A percentile compares a stretch with the other conserved stretches of the same genome.
phyloP scores from a whole-genome alignment of 2,797 vertebrate genomes.

The Amphiprion clarkii region DNA sequence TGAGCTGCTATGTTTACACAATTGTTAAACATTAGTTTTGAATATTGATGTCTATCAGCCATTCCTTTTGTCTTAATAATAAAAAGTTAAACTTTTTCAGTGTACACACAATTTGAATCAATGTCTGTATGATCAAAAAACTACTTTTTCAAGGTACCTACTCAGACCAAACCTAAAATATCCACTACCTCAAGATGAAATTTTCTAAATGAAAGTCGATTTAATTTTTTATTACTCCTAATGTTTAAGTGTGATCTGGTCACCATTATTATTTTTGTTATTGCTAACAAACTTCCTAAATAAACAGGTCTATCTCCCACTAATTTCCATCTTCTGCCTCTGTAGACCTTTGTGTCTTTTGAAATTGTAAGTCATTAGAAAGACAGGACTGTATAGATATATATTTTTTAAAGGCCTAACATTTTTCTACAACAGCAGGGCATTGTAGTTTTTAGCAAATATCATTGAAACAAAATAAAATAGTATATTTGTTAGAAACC shows the following conservation, averaged over 20 bases:
- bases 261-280: not conserved
- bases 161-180: no score
- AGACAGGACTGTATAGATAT: not conserved
- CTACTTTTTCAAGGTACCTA: no score
- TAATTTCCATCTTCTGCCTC: not conserved
- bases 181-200: no score
- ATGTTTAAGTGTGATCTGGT: not conserved
- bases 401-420: not conserved
- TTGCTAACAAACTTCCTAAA: not conserved
- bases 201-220: no score
- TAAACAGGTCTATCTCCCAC: not conserved
- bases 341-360: not conserved
- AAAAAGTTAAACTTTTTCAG: not conserved
- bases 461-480: not conserved
- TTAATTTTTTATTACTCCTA: not conserved
- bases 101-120: not conserved
- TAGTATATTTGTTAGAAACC: not conserved
- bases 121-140: no score
- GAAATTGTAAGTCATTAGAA: not conserved
- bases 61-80: not conserved
- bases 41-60: not conserved
- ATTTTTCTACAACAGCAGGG: not conserved
- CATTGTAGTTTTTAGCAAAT: not conserved
- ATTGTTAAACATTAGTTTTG: conserved; percentile 42
- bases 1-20: conserved; percentile 43